These are phyloP conservation scores for Connochaetes taurinus DNA, from an alignment of 2,113 vertebrate species.

Conservation along the genomic window DNA sequence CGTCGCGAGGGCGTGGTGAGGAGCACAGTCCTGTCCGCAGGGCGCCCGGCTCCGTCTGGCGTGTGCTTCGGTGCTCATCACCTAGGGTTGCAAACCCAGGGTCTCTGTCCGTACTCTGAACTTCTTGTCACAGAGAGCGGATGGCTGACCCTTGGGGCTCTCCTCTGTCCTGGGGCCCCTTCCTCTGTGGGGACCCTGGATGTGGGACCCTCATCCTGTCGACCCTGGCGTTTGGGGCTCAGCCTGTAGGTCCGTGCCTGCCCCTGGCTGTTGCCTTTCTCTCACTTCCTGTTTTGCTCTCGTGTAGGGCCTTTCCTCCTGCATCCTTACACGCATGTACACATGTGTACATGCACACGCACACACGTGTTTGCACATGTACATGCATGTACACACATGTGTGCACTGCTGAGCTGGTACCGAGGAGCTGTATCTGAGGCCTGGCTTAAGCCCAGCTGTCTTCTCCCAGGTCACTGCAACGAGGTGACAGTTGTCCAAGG, in stretches of 20 bases:
- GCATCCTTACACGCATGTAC: fast-evolving
- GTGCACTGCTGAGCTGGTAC: not conserved
- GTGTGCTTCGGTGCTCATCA: not conserved
- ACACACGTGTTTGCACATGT: too few relatives aligned
- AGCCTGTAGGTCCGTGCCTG: not conserved
- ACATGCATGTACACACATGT: too few relatives aligned
- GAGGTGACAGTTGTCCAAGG: not conserved
- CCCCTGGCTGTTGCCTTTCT: not conserved
- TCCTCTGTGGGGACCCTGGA: not conserved
- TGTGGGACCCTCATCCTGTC: not conserved
- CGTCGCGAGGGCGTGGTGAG: not conserved
- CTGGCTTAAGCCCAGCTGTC: not conserved
- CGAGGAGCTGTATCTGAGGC: not conserved
- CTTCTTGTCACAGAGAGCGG: not conserved
- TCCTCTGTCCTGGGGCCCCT: not conserved
- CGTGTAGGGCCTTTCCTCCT: not conserved
- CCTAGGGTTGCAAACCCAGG: not conserved
- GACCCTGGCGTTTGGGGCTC: not conserved
- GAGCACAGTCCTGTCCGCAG: too few relatives aligned
- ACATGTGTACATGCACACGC: fast-evolving
- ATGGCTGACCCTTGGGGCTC: not conserved
- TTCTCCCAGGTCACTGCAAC: not conserved
- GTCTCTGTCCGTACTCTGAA: not conserved
- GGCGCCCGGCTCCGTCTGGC: not conserved
- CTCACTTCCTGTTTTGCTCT: not conserved